phyloP scores from a whole-genome alignment of 2,888 invertebrate genomes.

The Pyrgus malvae region DNA sequence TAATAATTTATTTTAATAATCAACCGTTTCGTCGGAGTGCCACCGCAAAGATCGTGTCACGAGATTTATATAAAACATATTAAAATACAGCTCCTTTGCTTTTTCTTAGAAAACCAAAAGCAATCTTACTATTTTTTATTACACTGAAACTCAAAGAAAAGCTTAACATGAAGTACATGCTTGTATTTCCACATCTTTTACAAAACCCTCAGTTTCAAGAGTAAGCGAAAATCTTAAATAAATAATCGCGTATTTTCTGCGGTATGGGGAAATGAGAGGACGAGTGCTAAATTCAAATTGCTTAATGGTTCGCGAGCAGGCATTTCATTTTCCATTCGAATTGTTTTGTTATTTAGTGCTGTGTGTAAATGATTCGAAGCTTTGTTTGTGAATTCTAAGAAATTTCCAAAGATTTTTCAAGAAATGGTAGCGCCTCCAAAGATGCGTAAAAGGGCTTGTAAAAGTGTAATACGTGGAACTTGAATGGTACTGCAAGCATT shows the following conservation, averaged over 20 bases:
- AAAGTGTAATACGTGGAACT: too few species aligned
- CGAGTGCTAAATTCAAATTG: slow-evolving; percentile 81
- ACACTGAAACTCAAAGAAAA: not conserved
- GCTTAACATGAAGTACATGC: not conserved
- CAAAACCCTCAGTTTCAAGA: not conserved
- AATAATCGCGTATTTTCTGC: slow-evolving; percentile 30
- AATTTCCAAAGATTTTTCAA: slow-evolving; percentile 7
- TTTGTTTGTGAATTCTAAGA: slow-evolving; percentile 57
- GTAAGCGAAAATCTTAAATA: slow-evolving; percentile 3
- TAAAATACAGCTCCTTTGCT: too few species aligned
- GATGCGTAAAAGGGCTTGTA: too few species aligned
- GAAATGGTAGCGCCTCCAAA: not conserved
- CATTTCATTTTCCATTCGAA: slow-evolving; percentile 81
- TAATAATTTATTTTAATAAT: too few species aligned
- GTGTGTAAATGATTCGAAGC: slow-evolving; percentile 60
- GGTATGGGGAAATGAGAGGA: slow-evolving; percentile 78
- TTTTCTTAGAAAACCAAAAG: too few species aligned
- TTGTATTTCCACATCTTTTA: not conserved
- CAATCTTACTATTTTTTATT: not conserved
- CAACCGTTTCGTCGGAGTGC: too few species aligned
- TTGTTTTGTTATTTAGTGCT: slow-evolving; percentile 74
- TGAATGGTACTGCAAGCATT: too few species aligned
- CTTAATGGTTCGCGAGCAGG: slow-evolving; percentile 76
- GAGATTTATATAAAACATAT: too few species aligned
- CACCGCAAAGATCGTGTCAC: too few species aligned